Base-by-base conservation (phyloP, 30 jellyfish, hydroid and myxozoan genomes). In the Aurelia sp. region DNA sequence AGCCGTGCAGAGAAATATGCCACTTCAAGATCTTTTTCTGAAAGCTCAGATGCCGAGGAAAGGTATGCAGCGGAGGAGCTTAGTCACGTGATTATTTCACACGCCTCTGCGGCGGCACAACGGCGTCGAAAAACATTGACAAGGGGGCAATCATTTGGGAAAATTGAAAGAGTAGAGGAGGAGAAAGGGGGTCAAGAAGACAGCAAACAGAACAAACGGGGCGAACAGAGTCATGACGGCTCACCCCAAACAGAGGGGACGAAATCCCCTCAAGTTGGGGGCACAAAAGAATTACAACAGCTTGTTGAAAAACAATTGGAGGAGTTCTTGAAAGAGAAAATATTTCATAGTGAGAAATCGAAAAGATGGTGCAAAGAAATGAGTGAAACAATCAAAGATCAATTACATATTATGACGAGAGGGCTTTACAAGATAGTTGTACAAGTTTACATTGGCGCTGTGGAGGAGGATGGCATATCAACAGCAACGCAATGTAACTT, bases 371-470 rank as follows among this genome's bases (percentile, higher is more conserved):
- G 69, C 69, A 59, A 59, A 13, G 69, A 59, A 18, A 59, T 59
- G 33, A 59, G 69, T 13, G 69, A 59, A 59, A 44, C 55, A 44
- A 44, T 44, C 0, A 44, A 44, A 44, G 55, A 38, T 19, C 78
- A 80, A 50, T 33, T 92, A 15, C 92, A 86, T 17, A 61, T 22
- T 0, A 80, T 67, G 53, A 87, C 97, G 0, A 86, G 77, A 68
- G 96, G 93, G 44, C 72, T 53, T 30, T 92, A 50, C 89, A 92
- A 92, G 61, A 67, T 92, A n/a, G 73, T 82, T 63, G 96, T 82
- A 52, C 98, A 92, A 76, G 90, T 88, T 10, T 92, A 71, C 55
- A 80, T 92, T 48, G 96, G 97, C 8, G 96, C 96, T 57, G 75
- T 92, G 74, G 89, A 72, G 63, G 98, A 87, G 48, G 86, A 92